phyloP scores from a whole-genome alignment of 1,140 invertebrate species.

The Ostrea denselamellosa region DNA sequence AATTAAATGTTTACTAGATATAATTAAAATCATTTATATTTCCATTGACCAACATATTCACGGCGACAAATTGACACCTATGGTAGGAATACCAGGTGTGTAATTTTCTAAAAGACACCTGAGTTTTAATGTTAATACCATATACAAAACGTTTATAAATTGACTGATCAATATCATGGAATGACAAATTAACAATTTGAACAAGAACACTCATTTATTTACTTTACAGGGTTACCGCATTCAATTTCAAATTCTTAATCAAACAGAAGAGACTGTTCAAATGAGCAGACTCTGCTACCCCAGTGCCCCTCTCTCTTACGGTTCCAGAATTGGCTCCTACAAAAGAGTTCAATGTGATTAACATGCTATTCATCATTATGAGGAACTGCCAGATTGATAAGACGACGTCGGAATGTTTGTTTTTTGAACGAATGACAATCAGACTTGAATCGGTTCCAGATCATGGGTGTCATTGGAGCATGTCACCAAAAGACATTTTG shows the following conservation, averaged over 20 bases:
- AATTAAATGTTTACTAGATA: no score
- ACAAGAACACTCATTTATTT: no score
- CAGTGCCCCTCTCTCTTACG: not conserved
- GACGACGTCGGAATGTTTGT: not conserved
- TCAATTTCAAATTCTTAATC: not conserved
- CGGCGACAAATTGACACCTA: no score
- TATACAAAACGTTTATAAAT: no score
- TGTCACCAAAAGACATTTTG: not conserved
- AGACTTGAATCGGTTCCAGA: conserved; percentile 17
- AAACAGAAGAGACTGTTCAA: not conserved
- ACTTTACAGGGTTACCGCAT: not conserved
- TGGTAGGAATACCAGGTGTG: no score
- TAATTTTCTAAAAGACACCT: no score
- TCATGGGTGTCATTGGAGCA: not conserved
- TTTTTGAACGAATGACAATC: conserved; percentile 24
- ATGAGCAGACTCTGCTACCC: not conserved
- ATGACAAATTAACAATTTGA: no score
- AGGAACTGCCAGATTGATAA: conserved; percentile 3
- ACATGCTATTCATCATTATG: not conserved
- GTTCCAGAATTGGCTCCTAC: not conserved
- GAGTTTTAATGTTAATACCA: no score
- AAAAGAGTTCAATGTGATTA: not conserved
- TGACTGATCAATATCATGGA: no score
- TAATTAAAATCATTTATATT: no score
- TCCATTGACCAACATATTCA: no score